Percentiles rank a stretch among this genome's conserved stretches.
Conservation (phyloP, 1,140 invertebrate species). For the Pseudomyrmex sp. region DNA sequence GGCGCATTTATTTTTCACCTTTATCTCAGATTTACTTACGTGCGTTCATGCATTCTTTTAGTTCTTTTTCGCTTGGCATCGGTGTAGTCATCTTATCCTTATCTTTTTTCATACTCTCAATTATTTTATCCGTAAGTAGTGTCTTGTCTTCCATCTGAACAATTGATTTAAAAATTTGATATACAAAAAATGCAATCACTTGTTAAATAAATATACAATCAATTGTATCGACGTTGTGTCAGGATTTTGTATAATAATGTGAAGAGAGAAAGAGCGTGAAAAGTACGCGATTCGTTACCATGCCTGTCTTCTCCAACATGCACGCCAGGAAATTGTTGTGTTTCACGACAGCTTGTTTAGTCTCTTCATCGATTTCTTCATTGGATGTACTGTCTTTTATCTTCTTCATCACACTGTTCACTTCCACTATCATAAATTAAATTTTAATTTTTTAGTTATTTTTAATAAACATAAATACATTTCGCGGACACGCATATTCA, state of each 20-base stretch:
- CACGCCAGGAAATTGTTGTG: background rate
- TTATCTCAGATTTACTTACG: conserved; percentile 16
- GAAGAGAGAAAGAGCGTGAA: background rate
- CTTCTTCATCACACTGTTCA: background rate
- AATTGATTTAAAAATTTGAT: background rate
- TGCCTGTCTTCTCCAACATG: conserved; percentile 7
- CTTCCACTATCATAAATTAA: background rate
- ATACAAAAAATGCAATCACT: background rate
- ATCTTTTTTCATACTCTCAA: background rate
- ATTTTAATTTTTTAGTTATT: background rate
- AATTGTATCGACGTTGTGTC: no score
- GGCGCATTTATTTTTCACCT: background rate
- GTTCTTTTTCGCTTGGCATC: background rate
- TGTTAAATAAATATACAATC: no score
- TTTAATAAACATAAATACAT: no score
- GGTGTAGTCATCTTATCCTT: no score
- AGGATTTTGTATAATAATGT: background rate
- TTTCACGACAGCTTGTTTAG: background rate
- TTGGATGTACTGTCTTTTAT: background rate
- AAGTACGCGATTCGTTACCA: conserved; percentile 14
- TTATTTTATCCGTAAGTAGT: background rate
- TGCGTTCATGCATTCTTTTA: background rate
- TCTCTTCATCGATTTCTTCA: background rate
- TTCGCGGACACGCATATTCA: no score
- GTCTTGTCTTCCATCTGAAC: conserved; percentile 1